Evolutionary conservation across 2,888 invertebrate genomes (phyloP).

Genomic region (Rhorus exstirpatorius): DNA sequence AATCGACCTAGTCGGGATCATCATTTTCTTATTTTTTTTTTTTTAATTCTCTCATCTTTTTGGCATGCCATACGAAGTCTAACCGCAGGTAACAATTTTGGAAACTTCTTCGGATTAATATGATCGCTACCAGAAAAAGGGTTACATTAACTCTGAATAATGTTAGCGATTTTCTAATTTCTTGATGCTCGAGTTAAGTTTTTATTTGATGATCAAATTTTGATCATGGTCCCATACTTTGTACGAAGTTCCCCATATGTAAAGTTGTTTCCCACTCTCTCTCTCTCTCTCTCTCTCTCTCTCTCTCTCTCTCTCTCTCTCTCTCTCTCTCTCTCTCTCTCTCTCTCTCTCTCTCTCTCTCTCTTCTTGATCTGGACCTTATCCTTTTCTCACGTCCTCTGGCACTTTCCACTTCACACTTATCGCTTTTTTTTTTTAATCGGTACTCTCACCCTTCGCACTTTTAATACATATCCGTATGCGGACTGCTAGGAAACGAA

Average conservation of each 20-base stretch:
- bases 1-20: background rate
- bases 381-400: conserved; percentile 38
- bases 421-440: conserved; percentile 34
- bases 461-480: conserved; percentile 22
- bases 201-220: no score
- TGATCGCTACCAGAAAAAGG: no score
- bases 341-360: background rate
- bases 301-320: background rate
- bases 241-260: background rate
- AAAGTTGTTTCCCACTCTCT: background rate
- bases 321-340: conserved; percentile 6
- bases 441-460: background rate
- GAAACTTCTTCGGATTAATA: no score
- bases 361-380: conserved; percentile 8
- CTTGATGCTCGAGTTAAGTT: no score
- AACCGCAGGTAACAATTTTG: no score
- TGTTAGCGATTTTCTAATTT: no score
- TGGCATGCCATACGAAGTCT: background rate
- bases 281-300: conserved; percentile 19
- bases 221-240: background rate
- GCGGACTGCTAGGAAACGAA: background rate
- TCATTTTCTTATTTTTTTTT: background rate
- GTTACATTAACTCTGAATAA: no score
- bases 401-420: conserved; percentile 46
- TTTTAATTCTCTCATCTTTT: background rate